Conservation (phyloP, 2,888 invertebrate genomes). For the Lepidocyrtoides sp. region DNA sequence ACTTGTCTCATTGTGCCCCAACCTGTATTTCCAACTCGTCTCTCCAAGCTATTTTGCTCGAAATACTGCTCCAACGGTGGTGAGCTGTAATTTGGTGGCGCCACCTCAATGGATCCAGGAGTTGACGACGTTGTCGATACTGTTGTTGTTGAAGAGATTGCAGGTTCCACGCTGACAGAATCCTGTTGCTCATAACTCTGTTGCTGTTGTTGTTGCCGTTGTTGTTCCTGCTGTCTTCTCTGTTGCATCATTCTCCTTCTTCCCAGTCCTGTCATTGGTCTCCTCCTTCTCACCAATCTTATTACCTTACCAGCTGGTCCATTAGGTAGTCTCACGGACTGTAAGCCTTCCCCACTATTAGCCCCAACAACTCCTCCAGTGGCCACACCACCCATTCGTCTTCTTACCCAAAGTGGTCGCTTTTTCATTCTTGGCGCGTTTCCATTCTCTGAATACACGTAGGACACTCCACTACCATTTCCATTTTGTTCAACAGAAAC, state of each 20-base stretch:
- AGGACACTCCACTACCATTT: constrained; percentile 42
- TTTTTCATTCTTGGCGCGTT: constrained; percentile 46
- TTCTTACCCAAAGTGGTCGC: constrained; percentile 81
- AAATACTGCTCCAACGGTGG: constrained; percentile 76
- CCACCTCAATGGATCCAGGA: constrained; percentile 79
- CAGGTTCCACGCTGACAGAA: neutral
- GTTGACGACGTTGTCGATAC: constrained; percentile 57
- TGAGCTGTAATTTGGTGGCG: constrained; percentile 80
- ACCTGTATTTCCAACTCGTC: constrained; percentile 83
- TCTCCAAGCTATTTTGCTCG: constrained; percentile 74
- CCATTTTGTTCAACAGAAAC: constrained; percentile 29
- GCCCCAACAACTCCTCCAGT: constrained; percentile 5
- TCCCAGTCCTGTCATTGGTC: constrained; percentile 56
- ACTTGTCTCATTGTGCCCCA: constrained; percentile 41
- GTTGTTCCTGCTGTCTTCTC: constrained; percentile 13
- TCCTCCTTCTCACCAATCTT: constrained; percentile 81
- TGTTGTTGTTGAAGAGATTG: constrained; percentile 15
- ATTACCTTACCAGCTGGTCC: constrained; percentile 80
- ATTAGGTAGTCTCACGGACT: constrained; percentile 53
- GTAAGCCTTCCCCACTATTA: constrained; percentile 60
- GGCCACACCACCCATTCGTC: constrained; percentile 58
- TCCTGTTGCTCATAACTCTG: constrained; percentile 17
- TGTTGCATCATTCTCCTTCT: constrained; percentile 57
- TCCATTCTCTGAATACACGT: constrained; percentile 67
- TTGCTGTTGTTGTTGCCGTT: constrained; percentile 36